A percentile compares a stretch with the other conserved stretches of the same genome.
These are phyloP conservation scores for Carettochelys insculpta DNA, from an alignment of 2,113 vertebrate species.

Conservation along the genomic window DNA sequence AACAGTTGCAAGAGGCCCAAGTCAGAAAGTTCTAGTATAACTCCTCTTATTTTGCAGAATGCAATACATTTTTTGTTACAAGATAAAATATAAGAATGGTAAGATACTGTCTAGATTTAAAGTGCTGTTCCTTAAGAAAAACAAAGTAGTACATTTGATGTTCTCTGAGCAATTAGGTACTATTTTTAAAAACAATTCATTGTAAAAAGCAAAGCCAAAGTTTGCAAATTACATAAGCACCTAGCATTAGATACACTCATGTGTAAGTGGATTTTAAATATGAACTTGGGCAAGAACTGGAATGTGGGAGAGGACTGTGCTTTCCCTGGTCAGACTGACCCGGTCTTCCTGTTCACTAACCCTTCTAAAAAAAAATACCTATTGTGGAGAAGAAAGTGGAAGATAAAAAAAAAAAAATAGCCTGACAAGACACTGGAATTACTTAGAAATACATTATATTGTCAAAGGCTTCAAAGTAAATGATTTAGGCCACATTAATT, in stretches of 20 bases:
- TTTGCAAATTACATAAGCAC: not conserved
- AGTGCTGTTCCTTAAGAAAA: not conserved
- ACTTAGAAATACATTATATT: constrained; percentile 42
- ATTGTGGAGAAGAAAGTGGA: constrained; percentile 37
- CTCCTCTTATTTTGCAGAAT: not conserved
- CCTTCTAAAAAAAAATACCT: constrained; percentile 26
- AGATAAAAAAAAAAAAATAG: constrained; percentile 38
- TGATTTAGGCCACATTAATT: constrained; percentile 33
- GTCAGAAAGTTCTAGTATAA: not conserved
- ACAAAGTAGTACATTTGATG: not conserved
- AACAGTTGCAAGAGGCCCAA: not conserved
- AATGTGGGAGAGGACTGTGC: constrained; percentile 1
- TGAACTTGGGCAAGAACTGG: constrained; percentile 28
- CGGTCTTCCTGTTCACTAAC: constrained; percentile 27
- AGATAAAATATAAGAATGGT: not conserved
- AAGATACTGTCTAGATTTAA: not conserved
- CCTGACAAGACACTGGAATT: constrained; percentile 20
- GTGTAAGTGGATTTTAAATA: constrained; percentile 24
- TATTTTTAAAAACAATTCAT: not conserved
- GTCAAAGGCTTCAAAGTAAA: constrained; percentile 34
- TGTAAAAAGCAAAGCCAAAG: not conserved
- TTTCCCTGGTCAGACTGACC: constrained; percentile 64
- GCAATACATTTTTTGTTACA: not conserved
- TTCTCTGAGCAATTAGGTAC: not conserved
- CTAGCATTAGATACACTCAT: not conserved